These are phyloP conservation scores for Meloidogyne exigua DNA, from an alignment of 1,140 invertebrate species.

Conservation along the genomic window DNA sequence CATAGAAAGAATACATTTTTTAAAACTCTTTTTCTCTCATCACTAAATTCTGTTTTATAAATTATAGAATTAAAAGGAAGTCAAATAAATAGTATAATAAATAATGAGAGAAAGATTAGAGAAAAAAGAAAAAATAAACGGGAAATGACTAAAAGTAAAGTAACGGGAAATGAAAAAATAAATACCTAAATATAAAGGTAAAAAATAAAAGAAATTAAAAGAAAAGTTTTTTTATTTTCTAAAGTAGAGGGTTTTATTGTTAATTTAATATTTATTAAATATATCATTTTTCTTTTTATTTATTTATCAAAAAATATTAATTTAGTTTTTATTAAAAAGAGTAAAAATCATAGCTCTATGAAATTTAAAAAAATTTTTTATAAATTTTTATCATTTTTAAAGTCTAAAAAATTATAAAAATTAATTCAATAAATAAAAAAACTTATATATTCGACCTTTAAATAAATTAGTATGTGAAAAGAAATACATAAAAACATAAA, in stretches of 20 bases:
- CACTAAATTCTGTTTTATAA: background rate
- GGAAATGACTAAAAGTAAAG: background rate
- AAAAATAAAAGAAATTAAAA: background rate
- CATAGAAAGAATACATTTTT: background rate
- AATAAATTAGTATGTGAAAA: background rate
- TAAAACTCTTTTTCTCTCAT: background rate
- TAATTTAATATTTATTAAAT: too few species aligned
- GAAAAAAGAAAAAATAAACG: background rate
- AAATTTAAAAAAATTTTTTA: too few species aligned
- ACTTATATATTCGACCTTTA: background rate
- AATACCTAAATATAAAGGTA: background rate
- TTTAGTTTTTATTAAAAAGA: too few species aligned
- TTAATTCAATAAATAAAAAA: background rate
- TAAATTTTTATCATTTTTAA: too few species aligned
- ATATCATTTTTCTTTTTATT: too few species aligned
- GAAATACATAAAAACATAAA: background rate
- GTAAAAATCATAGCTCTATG: too few species aligned
- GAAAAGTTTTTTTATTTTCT: background rate
- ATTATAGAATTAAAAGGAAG: background rate
- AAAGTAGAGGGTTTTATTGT: background rate
- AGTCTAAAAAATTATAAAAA: background rate
- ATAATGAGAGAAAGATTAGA: background rate
- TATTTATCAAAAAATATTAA: too few species aligned
- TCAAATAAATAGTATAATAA: background rate
- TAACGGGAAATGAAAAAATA: background rate